These are phyloP conservation scores for Mastigias papua DNA, from an alignment of 30 jellyfish, hydroid and myxozoan genomes.

Conservation along the genomic window DNA sequence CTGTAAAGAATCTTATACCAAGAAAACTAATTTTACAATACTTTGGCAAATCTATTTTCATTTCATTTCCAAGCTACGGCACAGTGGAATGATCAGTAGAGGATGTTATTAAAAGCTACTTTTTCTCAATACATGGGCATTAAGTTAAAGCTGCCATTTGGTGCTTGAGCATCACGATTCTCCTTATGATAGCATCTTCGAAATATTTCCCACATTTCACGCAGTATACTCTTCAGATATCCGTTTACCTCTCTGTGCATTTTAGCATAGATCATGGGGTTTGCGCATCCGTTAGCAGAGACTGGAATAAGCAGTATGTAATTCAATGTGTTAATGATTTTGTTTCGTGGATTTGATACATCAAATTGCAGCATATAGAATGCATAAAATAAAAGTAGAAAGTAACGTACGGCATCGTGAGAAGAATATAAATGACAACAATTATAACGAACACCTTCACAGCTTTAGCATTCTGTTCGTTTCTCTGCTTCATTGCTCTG, in stretches of 20 bases:
- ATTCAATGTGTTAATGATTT: neutral
- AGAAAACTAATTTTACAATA: too few species aligned
- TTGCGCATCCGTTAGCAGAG: constrained; percentile 30
- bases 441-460: constrained; percentile 48
- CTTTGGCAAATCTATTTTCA: too few species aligned
- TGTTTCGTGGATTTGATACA: neutral
- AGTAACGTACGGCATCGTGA: constrained; percentile 51
- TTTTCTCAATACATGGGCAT: too few species aligned
- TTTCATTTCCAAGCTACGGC: too few species aligned
- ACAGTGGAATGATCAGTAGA: too few species aligned
- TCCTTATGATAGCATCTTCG: neutral
- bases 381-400: constrained; percentile 1
- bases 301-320: constrained; percentile 21
- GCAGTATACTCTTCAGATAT: neutral
- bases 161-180: neutral
- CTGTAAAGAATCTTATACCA: too few species aligned
- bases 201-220: neutral
- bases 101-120: too few species aligned
- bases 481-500: constrained; percentile 41
- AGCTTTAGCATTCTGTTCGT: constrained; percentile 17
- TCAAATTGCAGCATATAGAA: neutral
- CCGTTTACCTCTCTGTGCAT: constrained; percentile 45
- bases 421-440: constrained; percentile 19
- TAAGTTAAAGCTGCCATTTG: too few species aligned
- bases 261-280: constrained; percentile 41